A percentile compares a stretch with the other conserved stretches of the same genome.
Evolutionary conservation across 1,140 invertebrate genomes (phyloP).

Genomic region (Aphelenchoides fujianensis): DNA sequence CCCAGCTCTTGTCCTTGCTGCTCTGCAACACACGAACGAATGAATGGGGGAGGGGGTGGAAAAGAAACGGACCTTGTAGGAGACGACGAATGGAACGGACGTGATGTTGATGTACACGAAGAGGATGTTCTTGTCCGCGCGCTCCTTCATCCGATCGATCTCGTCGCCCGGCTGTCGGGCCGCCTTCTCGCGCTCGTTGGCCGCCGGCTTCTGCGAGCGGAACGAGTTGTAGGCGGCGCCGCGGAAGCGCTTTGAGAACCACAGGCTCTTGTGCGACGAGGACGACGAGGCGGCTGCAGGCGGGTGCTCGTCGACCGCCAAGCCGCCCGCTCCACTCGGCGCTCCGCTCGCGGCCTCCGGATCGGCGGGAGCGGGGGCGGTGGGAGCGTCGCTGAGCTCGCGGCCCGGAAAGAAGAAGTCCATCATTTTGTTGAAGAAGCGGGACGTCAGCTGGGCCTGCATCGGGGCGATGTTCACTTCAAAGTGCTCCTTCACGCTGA

Average conservation of each 20-base stretch:
- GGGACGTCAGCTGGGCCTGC: slow-evolving; percentile 87
- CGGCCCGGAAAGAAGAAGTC: slow-evolving; percentile 98
- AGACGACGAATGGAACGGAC: slow-evolving; percentile 89
- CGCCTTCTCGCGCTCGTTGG: slow-evolving; percentile 49
- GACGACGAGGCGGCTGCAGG: neutral
- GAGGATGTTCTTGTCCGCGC: slow-evolving; percentile 95
- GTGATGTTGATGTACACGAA: slow-evolving; percentile 96
- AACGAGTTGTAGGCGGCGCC: slow-evolving; percentile 43
- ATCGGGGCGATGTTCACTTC: slow-evolving; percentile 79
- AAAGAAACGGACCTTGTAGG: slow-evolving; percentile 73
- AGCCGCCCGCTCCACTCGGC: neutral
- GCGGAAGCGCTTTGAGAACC: slow-evolving; percentile 36
- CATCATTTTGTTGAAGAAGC: slow-evolving; percentile 94
- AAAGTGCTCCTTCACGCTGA: slow-evolving; percentile 96
- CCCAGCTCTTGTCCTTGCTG: slow-evolving; percentile 95
- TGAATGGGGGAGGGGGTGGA: too few relatives aligned
- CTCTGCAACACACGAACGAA: slow-evolving; percentile 67
- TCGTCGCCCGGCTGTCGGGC: slow-evolving; percentile 72
- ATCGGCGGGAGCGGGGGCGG: slow-evolving; percentile 27
- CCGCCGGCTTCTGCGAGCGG: slow-evolving; percentile 35
- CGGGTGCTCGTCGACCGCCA: neutral
- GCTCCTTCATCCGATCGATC: slow-evolving; percentile 96
- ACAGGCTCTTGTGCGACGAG: slow-evolving; percentile 33
- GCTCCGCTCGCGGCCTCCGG: neutral
- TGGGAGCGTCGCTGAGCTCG: slow-evolving; percentile 73